Evolutionary conservation across 2,888 invertebrate species (phyloP), one percentile per base, ranked within the genome.

Genomic region (Eupithecia insigniata): DNA sequence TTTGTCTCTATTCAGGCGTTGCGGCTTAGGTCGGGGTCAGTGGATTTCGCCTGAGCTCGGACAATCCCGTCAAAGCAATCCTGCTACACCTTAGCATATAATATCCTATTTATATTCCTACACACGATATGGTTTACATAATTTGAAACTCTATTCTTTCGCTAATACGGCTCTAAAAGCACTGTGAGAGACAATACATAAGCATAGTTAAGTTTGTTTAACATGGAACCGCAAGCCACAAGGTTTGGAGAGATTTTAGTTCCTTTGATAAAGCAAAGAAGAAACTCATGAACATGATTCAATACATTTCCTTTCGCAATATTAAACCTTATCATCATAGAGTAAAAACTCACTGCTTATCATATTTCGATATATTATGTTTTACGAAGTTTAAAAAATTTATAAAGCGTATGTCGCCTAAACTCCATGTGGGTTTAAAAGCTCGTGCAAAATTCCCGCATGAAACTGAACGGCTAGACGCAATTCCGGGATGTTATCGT

Each of bases 401-500:
- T 74, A 70, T 71, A 71, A 67, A 39, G 34, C 18, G 46, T 75
- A 77, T 81, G 81, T 79, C 79, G 77, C 71, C 76, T 75, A 76
- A 76, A 74, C 78, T 73, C 78, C 71, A 79, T 81, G 80, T 79
- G 65, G 79, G 77, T 81, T 83, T 81, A 84, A 85, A 82, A n/a
- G n/a, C 80, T 84, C 80, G 80, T 79, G 79, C 78, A 80, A 83
- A 83, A 82, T 81, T 81, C 79, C 70, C 78, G 74, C 79, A 83
- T 82, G 80, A 83, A 82, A 83, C 82, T 79, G 82, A 80, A 81
- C 79, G 80, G 81, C 80, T 81, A 83, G 83, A 83, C 82, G 83
- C 79, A 81, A 82, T 83, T 82, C 79, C 81, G 82, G 76, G 82
- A 85, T 82, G 84, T 83, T 85, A 87, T 86, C 83, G 81, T 83